A percentile compares a stretch with the other conserved stretches of the same genome.
Conservation (phyloP, 2,113 vertebrate genomes). For the Upupa epops region DNA sequence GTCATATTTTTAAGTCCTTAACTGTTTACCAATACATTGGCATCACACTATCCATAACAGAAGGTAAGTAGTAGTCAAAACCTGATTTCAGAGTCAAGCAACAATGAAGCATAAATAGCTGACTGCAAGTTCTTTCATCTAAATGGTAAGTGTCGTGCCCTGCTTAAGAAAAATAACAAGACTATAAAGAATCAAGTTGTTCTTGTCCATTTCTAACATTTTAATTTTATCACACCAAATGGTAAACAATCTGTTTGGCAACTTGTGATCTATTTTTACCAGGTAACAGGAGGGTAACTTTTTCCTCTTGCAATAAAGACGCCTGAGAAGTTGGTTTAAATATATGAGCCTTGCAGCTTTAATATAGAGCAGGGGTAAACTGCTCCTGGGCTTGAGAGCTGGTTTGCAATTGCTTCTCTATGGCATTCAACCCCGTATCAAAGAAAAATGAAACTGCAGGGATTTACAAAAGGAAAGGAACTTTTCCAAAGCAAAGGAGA, state of each 20-base stretch:
- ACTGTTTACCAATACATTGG: not conserved
- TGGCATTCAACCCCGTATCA: not conserved
- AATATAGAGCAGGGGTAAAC: not conserved
- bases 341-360: not conserved
- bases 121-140: not conserved
- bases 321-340: not conserved
- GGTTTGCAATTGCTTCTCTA: not conserved
- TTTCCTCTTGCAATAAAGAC: not conserved
- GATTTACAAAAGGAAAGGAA: not conserved
- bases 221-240: slow-evolving; percentile 64
- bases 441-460: not conserved
- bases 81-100: not conserved
- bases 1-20: not conserved
- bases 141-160: slow-evolving; percentile 4
- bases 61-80: not conserved
- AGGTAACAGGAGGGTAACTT: slow-evolving; percentile 14
- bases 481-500: not conserved
- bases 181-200: slow-evolving; percentile 16
- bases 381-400: not conserved
- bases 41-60: not conserved
- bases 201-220: slow-evolving; percentile 55
- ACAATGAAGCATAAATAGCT: not conserved
- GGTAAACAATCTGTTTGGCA: slow-evolving; percentile 67
- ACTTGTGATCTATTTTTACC: slow-evolving; percentile 58
- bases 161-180: not conserved